Base-by-base conservation (phyloP, 2,888 invertebrate genomes). In the Dyspetes luteomarginatus region DNA sequence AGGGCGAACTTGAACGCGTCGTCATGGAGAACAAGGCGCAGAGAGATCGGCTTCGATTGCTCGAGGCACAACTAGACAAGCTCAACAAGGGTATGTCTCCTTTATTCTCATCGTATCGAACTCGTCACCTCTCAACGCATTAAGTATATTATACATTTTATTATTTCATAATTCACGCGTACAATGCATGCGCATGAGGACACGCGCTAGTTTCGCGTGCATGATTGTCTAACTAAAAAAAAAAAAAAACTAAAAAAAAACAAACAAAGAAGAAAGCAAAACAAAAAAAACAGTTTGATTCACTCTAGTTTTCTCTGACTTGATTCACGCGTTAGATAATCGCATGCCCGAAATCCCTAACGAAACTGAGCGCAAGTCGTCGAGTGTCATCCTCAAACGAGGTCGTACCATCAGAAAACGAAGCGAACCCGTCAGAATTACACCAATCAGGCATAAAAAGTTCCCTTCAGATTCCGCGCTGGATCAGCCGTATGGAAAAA, bases 51-150 rank as follows among this genome's bases (percentile, higher is more conserved):
- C 95, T 97, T 78, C 93, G 96, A 68, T 92, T 94, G 83, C 92
- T 98, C 4, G 96, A 96, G 88, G 94, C 95, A 82, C 97, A 98
- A 91, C 93, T 97, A 84, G 97, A 97, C 80, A 96, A 96, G 86
- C 92, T 97, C 45, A 91, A 89, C 72, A 97, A 95, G 94, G 95
- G 96, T 95, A 92, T 93, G 93, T 87, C 60, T n/a, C 52, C 67
- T 24, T 17, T 28, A 26, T 56, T 50, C 30, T 64, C 3, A 52
- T 24, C 50, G 2, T 45, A 41, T 80, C 2, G 36, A 36, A 12
- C 36, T 2, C 5, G 36, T 36, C 36, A 36, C 1, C 36, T 36
- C 36, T 36, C 2, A 36, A 36, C 12, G 12, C 12, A 36, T 12
- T 36, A 4, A n/a, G n/a, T n/a, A n/a, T n/a, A n/a, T n/a, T n/a